Evolutionary conservation across 2,888 invertebrate genomes (phyloP).

Genomic region (Ectropis crepuscularia): DNA sequence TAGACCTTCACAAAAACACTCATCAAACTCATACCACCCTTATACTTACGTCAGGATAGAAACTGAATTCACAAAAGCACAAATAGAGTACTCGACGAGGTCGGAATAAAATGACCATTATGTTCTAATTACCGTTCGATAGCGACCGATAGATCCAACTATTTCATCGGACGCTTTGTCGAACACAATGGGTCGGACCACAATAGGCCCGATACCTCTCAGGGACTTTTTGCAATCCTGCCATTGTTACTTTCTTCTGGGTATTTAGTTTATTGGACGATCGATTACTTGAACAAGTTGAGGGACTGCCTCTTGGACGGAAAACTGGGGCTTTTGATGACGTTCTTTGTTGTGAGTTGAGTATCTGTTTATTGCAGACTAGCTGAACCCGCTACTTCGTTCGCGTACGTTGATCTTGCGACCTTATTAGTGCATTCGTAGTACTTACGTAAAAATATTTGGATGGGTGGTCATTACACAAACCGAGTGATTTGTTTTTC

Average conservation of each 20-base stretch:
- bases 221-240: conserved; percentile 23
- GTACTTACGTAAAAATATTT: too few species aligned
- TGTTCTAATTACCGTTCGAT: conserved; percentile 20
- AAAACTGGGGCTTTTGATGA: background rate
- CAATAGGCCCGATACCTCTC: conserved; percentile 23
- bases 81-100: background rate
- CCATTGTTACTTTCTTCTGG: conserved; percentile 27
- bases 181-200: conserved; percentile 24
- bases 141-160: conserved; percentile 19
- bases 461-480: too few species aligned
- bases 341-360: too few species aligned
- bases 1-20: too few species aligned
- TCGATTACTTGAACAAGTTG: conserved; percentile 24
- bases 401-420: too few species aligned
- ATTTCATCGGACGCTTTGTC: conserved; percentile 27
- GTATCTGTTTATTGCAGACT: too few species aligned
- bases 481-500: too few species aligned
- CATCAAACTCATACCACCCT: too few species aligned
- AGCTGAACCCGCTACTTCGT: too few species aligned
- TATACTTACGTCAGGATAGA: too few species aligned
- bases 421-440: too few species aligned
- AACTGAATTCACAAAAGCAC: background rate
- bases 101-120: conserved; percentile 4
- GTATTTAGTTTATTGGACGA: conserved; percentile 33
- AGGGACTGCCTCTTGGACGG: conserved; percentile 9